phyloP scores from a whole-genome alignment of 2,888 invertebrate species.

The Ectemnius lituratus region DNA sequence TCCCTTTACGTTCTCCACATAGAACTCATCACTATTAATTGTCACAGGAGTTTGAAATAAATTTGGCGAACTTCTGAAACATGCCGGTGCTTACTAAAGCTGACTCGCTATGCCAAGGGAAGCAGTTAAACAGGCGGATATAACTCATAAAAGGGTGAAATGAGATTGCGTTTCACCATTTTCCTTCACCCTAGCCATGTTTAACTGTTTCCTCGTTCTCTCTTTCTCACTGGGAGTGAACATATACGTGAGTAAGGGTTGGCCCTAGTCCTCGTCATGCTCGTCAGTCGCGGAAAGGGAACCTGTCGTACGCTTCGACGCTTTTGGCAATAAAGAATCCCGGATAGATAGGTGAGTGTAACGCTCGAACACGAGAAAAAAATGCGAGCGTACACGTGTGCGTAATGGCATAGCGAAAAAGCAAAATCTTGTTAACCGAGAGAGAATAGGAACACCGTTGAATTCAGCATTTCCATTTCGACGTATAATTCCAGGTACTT shows the following conservation, averaged over 20 bases:
- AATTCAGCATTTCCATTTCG: constrained; percentile 1
- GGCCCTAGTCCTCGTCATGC: constrained; percentile 7
- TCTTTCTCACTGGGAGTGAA: constrained; percentile 7
- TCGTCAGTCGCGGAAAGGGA: constrained; percentile 6
- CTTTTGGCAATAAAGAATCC: constrained; percentile 9
- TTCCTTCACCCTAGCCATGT: constrained; percentile 18
- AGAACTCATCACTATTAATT: no score
- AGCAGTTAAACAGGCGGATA: constrained; percentile 12
- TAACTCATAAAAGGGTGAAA: constrained; percentile 4
- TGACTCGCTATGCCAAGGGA: constrained; percentile 10
- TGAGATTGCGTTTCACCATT: background rate
- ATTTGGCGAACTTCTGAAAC: no score
- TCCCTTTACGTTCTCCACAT: no score
- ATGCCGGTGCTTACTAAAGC: no score
- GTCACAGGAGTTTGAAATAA: no score
- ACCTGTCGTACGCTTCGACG: constrained; percentile 7
- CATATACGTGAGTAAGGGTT: constrained; percentile 8
- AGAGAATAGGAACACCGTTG: background rate
- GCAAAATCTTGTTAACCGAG: background rate
- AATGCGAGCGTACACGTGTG: background rate
- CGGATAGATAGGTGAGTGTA: constrained; percentile 2
- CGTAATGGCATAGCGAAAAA: background rate
- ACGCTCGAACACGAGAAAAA: background rate
- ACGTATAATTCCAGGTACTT: constrained; percentile 5
- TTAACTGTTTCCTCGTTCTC: constrained; percentile 30